These are phyloP conservation scores for Hippocampus comes DNA, from an alignment of 2,113 vertebrate genomes.

Conservation along the genomic window DNA sequence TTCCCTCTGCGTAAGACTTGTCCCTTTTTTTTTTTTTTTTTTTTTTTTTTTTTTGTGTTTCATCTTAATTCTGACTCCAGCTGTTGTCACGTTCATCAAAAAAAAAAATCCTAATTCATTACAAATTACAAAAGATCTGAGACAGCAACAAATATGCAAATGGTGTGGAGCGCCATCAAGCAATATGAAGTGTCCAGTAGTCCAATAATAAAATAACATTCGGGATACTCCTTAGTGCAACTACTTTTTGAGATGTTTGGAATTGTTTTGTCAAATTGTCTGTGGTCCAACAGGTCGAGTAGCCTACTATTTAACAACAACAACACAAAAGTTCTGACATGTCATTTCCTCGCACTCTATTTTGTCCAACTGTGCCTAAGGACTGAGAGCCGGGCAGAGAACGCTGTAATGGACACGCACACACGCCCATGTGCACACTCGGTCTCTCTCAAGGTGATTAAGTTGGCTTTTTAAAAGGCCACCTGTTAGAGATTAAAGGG, in stretches of 20 bases:
- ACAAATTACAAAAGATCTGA: not conserved
- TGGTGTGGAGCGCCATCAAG: too few species aligned
- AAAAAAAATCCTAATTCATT: not conserved
- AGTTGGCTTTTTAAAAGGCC: conserved; percentile 74
- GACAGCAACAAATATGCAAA: too few species aligned
- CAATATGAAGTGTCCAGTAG: too few species aligned
- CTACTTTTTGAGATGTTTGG: not conserved
- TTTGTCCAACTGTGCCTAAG: conserved; percentile 53
- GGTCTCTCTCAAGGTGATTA: conserved; percentile 63
- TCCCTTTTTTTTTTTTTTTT: not conserved
- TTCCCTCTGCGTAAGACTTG: not conserved
- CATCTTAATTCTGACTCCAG: not conserved
- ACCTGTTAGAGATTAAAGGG: conserved; percentile 78
- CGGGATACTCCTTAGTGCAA: not conserved
- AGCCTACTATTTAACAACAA: not conserved
- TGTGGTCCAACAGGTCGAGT: not conserved
- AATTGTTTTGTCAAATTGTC: not conserved
- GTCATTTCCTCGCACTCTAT: not conserved
- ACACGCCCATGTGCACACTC: conserved; percentile 19
- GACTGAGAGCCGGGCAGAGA: conserved; percentile 44
- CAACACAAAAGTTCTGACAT: not conserved
- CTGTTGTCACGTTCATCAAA: not conserved
- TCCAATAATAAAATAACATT: not conserved
- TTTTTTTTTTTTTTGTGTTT: not conserved
- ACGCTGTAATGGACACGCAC: conserved; percentile 53